These are phyloP conservation scores for Acrocephalus kingi DNA, from an alignment of 2,113 vertebrate genomes.

Conservation along the genomic window DNA sequence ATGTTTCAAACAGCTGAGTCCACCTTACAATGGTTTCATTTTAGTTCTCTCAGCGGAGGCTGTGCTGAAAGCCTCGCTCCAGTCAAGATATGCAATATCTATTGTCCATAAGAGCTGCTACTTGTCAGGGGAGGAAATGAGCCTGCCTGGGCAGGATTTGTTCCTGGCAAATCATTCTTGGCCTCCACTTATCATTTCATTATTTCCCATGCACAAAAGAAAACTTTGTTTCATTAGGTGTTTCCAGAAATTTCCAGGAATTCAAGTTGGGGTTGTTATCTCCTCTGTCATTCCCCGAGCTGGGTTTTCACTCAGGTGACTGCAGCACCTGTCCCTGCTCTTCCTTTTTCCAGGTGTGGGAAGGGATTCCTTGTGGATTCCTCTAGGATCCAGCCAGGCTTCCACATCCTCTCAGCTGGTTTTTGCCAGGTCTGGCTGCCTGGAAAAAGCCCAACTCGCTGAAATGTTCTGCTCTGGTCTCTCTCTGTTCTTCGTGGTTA, in stretches of 20 bases:
- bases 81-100: conserved; percentile 25
- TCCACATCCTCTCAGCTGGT: accelerated
- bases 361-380: neutral
- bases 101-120: conserved; percentile 9
- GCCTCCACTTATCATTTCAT: conserved; percentile 26
- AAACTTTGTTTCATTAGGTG: conserved; percentile 1
- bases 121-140: conserved; percentile 37
- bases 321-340: neutral
- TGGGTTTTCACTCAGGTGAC: neutral
- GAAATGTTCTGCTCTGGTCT: neutral
- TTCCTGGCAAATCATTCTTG: conserved; percentile 47
- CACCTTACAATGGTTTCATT: neutral
- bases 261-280: neutral
- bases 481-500: neutral
- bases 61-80: neutral
- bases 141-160: neutral
- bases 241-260: conserved; percentile 18
- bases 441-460: neutral
- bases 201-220: conserved; percentile 28
- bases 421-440: neutral
- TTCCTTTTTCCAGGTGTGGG: neutral
- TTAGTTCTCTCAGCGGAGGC: neutral
- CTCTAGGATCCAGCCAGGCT: neutral
- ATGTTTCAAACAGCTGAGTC: neutral
- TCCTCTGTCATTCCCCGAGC: neutral